A percentile compares a stretch with the other conserved stretches of the same genome.
phyloP scores from a whole-genome alignment of 2,797 vertebrate genomes.

The Mormyrus proboscirostris region DNA sequence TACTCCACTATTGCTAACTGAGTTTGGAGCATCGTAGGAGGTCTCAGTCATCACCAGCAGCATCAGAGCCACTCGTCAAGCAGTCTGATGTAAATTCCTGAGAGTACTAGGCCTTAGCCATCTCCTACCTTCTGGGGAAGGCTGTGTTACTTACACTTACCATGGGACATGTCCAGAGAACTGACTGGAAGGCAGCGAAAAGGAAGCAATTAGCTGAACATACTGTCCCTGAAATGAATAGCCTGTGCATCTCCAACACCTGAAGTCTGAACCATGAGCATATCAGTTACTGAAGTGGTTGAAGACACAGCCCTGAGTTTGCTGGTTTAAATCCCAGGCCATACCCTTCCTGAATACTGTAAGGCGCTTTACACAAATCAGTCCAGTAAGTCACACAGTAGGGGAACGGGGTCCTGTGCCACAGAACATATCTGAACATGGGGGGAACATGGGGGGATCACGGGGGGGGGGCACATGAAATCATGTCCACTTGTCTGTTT shows the following conservation, averaged over 20 bases:
- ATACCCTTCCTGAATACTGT: too few relatives aligned
- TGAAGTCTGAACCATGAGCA: background rate
- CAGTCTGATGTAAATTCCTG: background rate
- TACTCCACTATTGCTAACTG: background rate
- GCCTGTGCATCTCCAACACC: background rate
- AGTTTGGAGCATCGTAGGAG: background rate
- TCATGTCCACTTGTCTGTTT: background rate
- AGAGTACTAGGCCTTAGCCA: background rate
- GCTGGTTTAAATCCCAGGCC: background rate
- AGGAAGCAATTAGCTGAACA: background rate
- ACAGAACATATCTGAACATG: too few relatives aligned
- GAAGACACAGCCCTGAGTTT: background rate
- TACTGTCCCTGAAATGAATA: background rate
- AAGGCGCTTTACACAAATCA: too few relatives aligned
- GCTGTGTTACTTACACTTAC: background rate
- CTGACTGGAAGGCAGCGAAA: background rate
- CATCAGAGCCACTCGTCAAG: background rate
- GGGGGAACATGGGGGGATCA: too few relatives aligned
- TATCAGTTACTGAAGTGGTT: background rate
- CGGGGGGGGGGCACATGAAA: too few relatives aligned
- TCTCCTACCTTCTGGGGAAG: background rate
- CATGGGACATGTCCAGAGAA: background rate
- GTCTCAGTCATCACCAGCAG: background rate
- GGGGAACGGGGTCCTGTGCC: too few relatives aligned
- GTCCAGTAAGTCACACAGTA: too few relatives aligned